Percentiles rank a stretch among this genome's conserved stretches.
Evolutionary conservation across 2,113 vertebrate genomes (phyloP).

Genomic region (Lagopus muta): DNA sequence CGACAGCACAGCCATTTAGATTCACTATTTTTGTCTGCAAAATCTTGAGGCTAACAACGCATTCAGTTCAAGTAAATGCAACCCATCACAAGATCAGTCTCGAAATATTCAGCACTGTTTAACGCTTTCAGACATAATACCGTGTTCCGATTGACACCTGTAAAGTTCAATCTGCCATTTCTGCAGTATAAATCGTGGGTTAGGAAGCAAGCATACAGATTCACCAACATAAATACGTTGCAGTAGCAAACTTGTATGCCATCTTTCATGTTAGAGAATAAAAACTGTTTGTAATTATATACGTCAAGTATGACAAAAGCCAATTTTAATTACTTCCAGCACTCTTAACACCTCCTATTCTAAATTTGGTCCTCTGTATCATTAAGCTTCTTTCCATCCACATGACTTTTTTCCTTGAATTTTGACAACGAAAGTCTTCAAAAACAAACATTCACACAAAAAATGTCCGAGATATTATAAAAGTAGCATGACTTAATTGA

Average conservation of each 20-base stretch:
- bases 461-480: neutral
- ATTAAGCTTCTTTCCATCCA: neutral
- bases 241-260: neutral
- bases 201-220: neutral
- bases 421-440: neutral
- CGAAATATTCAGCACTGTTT: neutral
- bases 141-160: neutral
- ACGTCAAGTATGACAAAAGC: neutral
- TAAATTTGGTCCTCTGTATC: neutral
- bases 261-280: neutral
- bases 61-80: slow-evolving; percentile 17
- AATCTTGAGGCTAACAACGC: neutral
- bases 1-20: slow-evolving; percentile 33
- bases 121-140: neutral
- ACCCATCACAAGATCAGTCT: neutral
- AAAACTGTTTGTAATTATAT: too few relatives aligned
- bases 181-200: neutral
- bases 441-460: neutral
- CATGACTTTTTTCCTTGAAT: neutral
- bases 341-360: neutral
- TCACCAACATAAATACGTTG: neutral
- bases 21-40: slow-evolving; percentile 13
- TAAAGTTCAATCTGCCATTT: neutral
- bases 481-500: neutral
- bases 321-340: neutral